Evolutionary conservation across 2,888 invertebrate species (phyloP).

Genomic region (Xestia xanthographa): DNA sequence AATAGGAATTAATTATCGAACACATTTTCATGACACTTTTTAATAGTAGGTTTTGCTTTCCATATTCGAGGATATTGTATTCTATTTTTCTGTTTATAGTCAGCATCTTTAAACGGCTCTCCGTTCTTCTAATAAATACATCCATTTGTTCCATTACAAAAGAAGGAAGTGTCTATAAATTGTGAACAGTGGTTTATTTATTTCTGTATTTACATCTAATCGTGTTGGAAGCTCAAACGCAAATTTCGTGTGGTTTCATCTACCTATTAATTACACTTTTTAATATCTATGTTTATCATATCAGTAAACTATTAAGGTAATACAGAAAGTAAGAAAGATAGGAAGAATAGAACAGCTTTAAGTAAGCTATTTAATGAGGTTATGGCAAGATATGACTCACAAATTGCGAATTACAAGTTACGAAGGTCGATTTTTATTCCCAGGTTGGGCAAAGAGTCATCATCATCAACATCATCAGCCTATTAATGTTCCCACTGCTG

Average conservation of each 20-base stretch:
- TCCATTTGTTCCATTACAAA: slow-evolving; percentile 42
- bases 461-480: no score
- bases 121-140: slow-evolving; percentile 31
- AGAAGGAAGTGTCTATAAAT: slow-evolving; percentile 59
- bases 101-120: slow-evolving; percentile 50
- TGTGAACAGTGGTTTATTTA: slow-evolving; percentile 72
- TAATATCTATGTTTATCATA: slow-evolving; percentile 72
- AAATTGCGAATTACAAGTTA: not conserved
- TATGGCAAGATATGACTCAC: slow-evolving; percentile 29
- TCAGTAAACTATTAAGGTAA: slow-evolving; percentile 66
- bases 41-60: not conserved
- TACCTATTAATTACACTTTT: slow-evolving; percentile 77
- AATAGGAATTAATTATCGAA: not conserved
- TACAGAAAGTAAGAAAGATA: slow-evolving; percentile 24
- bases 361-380: slow-evolving; percentile 36
- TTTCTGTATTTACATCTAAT: slow-evolving; percentile 90
- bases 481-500: no score
- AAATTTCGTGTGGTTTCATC: slow-evolving; percentile 88
- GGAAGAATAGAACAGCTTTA: slow-evolving; percentile 38
- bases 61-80: not conserved
- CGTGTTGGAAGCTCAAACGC: slow-evolving; percentile 91
- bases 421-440: not conserved
- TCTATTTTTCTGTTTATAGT: not conserved
- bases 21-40: not conserved
- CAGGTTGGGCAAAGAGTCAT: not conserved